Conservation (phyloP, 2,888 invertebrate genomes). For the Keiferia lycopersicella region DNA sequence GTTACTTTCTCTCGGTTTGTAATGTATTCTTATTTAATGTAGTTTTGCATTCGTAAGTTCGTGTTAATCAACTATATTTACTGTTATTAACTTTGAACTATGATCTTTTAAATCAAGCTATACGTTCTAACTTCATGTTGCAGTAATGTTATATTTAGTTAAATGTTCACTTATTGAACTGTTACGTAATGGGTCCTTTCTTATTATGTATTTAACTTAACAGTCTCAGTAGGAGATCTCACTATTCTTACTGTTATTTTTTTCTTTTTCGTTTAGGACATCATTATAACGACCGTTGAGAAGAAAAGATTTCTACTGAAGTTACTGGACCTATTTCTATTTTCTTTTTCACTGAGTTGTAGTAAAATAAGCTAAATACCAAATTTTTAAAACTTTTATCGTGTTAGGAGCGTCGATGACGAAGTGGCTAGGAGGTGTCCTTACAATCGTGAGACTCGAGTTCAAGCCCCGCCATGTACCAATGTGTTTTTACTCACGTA, state of each 20-base stretch:
- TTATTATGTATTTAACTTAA: not conserved
- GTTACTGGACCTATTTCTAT: too few species aligned
- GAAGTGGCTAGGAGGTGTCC: too few species aligned
- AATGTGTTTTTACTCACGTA: too few species aligned
- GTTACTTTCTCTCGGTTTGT: slow-evolving; percentile 7
- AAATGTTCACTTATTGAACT: not conserved
- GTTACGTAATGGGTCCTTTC: not conserved
- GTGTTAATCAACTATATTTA: not conserved
- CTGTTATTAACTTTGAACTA: slow-evolving; percentile 2
- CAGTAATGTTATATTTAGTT: not conserved
- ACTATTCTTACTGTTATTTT: not conserved
- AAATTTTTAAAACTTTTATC: too few species aligned
- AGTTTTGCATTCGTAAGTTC: not conserved
- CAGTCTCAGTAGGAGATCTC: not conserved
- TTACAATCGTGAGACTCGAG: too few species aligned
- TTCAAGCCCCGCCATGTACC: too few species aligned
- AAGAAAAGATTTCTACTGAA: too few species aligned
- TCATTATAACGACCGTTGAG: too few species aligned
- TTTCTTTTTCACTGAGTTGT: too few species aligned
- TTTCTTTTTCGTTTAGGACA: not conserved
- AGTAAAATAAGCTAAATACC: too few species aligned
- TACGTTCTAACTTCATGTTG: not conserved
- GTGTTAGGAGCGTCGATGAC: too few species aligned
- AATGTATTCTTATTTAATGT: not conserved
- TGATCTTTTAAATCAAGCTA: not conserved